phyloP scores from a whole-genome alignment of 2,797 vertebrate genomes.

The Adelosebastes latens region DNA sequence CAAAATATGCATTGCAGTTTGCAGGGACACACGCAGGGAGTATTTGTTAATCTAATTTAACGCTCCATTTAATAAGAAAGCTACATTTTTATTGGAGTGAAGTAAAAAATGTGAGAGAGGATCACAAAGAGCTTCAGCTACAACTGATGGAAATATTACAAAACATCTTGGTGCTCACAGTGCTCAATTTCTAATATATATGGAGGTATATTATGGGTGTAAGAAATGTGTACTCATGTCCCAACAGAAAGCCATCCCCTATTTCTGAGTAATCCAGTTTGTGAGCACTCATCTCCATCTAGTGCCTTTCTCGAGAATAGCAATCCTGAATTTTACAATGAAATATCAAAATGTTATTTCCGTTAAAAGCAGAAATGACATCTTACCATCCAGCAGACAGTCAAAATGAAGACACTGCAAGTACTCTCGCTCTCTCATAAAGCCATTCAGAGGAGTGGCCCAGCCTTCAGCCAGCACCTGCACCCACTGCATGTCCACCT shows the following conservation, averaged over 20 bases:
- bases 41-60: constrained; percentile 16
- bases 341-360: background rate
- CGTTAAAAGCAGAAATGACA: background rate
- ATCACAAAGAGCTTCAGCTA: background rate
- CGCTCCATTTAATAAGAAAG: background rate
- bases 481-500: constrained; percentile 99
- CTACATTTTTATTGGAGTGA: background rate
- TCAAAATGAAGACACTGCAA: constrained; percentile 98
- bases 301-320: constrained; percentile 36
- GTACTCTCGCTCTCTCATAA: constrained; percentile 97
- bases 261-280: background rate
- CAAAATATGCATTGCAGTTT: background rate
- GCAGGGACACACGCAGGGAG: background rate
- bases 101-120: background rate
- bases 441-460: constrained; percentile 97
- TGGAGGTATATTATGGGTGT: background rate
- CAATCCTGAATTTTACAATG: background rate
- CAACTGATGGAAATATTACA: background rate
- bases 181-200: background rate
- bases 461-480: constrained; percentile 98
- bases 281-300: constrained; percentile 54
- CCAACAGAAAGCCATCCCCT: background rate
- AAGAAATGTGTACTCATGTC: background rate
- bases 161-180: background rate
- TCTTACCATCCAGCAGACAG: constrained; percentile 95